Evolutionary conservation across 2,797 vertebrate genomes (phyloP), one percentile per base, ranked within the genome.

Genomic region (Aeoliscus strigatus): DNA sequence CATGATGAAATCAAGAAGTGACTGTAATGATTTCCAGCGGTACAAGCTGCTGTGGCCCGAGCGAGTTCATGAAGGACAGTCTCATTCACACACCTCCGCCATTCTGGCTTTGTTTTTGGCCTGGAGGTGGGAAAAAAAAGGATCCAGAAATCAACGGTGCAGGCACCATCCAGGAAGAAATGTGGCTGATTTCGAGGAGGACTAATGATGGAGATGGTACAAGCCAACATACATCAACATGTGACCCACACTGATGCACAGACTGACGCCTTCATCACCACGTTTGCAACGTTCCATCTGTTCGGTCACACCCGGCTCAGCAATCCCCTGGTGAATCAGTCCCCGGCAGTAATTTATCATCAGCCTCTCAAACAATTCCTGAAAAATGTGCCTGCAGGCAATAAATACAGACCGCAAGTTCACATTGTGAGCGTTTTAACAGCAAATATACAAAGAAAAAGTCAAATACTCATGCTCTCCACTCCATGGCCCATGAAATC

Each of bases 241-340:
- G 28, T 60, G 58, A 67, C 50, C 51, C 27, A 11, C 14, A 10
- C 46, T 36, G 59, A 65, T 62, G 48, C 17, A 21, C 27, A 12
- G 14, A 39, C 25, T 33, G 51, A 72, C 66, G 60, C 15, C 51
- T 48, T 60, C 59, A 49, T 46, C 32, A 48, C 59, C 62, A 30
- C 26, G 8, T 56, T 57, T 50, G 35, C 51, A 23, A 45, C 35
- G 53, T 34, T 57, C 30, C 51, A 49, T 66, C 51, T 57, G 55
- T 31, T 63, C 66, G 33, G 51, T 70, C 60, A 46, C 30, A 38
- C 16, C n/a, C 1, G 1, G 32, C 39, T 67, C 39, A 38, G 23
- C 39, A 10, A n/a, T 47, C 27, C 26, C 51, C 29, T 9, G 30
- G 44, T 41, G 21, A 29, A 16, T 59, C 17, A 2, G 27, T 59